Conservation (phyloP, 2,888 invertebrate genomes). For the Drosophila peninsularis region DNA sequence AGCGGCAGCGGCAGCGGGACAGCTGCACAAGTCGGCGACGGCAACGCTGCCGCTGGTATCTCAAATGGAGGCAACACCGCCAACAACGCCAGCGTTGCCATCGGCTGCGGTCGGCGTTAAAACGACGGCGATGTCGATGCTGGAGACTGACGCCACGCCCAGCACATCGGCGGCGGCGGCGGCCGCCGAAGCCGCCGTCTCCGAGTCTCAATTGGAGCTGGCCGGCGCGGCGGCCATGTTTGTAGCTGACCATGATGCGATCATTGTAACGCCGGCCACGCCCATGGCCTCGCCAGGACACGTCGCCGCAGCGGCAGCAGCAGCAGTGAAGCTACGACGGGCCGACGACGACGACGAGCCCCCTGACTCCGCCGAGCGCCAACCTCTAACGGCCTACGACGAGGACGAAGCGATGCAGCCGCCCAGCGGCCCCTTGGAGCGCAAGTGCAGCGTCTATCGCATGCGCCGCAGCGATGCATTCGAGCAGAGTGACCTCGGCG, state of each 20-base stretch:
- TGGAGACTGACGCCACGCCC: conserved; percentile 60
- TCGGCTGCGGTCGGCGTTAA: conserved; percentile 73
- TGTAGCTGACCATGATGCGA: conserved; percentile 81
- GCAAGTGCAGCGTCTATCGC: conserved; percentile 85
- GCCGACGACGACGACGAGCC: conserved; percentile 58
- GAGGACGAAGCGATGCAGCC: conserved; percentile 79
- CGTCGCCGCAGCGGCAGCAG: conserved; percentile 64
- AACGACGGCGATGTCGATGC: conserved; percentile 58
- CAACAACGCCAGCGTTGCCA: conserved; percentile 82
- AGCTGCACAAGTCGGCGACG: conserved; percentile 84
- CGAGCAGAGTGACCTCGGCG: conserved; percentile 67
- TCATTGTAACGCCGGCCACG: conserved; percentile 85
- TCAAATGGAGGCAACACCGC: conserved; percentile 83
- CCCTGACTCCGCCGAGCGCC: conserved; percentile 70
- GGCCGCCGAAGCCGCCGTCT: conserved; percentile 44
- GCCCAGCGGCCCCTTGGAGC: conserved; percentile 81
- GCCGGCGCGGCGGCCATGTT: conserved; percentile 62
- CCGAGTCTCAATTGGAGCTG: conserved; percentile 46
- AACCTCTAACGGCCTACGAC: conserved; percentile 69
- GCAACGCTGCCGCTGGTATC: conserved; percentile 84
- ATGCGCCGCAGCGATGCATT: conserved; percentile 83
- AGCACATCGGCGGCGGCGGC: conserved; percentile 65
- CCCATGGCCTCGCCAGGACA: conserved; percentile 85
- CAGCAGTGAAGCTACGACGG: conserved; percentile 65
- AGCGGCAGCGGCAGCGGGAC: conserved; percentile 28